Evolutionary conservation across 2,888 invertebrate species (phyloP).

Genomic region (Crematogaster levior): DNA sequence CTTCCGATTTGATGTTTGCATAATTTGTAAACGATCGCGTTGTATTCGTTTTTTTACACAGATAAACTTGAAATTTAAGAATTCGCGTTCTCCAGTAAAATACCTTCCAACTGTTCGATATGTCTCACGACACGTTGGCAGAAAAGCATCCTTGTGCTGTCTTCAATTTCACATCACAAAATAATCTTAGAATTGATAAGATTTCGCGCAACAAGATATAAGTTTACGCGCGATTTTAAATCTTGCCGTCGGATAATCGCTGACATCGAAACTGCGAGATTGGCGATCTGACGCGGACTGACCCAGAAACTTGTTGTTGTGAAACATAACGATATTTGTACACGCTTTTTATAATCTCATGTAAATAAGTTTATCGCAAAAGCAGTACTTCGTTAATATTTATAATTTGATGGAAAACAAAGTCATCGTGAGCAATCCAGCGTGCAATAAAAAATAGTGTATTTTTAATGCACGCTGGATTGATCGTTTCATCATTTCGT

Average conservation of each 20-base stretch:
- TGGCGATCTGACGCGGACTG: neutral
- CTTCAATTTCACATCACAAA: too few species aligned
- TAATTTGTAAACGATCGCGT: too few species aligned
- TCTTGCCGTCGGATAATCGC: slow-evolving; percentile 66
- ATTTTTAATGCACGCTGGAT: too few species aligned
- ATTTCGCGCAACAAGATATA: neutral
- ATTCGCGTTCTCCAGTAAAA: too few species aligned
- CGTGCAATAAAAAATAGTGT: too few species aligned
- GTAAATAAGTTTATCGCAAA: neutral
- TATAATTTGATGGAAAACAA: neutral
- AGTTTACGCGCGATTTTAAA: slow-evolving; percentile 32
- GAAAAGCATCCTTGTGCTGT: too few species aligned
- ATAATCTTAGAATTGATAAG: neutral
- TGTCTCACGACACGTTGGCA: too few species aligned
- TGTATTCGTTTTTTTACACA: too few species aligned
- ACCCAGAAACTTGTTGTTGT: neutral
- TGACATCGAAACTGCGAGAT: neutral
- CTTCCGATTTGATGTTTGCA: too few species aligned
- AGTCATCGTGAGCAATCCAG: neutral
- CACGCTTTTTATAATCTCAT: neutral
- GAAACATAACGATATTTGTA: neutral
- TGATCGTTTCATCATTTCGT: too few species aligned
- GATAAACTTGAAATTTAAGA: too few species aligned
- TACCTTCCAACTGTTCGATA: too few species aligned
- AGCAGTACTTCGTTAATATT: neutral